These are phyloP conservation scores for Clistopyga incitator DNA, from an alignment of 2,888 invertebrate species.

Conservation along the genomic window DNA sequence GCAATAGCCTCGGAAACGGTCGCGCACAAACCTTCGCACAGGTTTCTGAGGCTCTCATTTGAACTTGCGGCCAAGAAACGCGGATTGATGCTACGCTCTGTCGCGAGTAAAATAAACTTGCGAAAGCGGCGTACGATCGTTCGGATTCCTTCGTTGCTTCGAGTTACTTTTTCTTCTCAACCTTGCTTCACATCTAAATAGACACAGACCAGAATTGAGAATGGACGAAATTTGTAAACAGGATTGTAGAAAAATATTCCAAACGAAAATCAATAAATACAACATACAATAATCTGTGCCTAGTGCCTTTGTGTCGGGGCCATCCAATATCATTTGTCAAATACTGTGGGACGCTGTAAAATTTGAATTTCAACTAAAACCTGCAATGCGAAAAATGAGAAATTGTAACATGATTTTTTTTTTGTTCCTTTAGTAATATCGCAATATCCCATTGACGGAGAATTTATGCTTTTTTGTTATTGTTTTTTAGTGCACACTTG, in stretches of 20 bases:
- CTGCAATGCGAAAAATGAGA: too few species aligned
- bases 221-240: not conserved
- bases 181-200: not conserved
- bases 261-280: not conserved
- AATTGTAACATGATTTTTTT: too few species aligned
- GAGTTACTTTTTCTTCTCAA: not conserved
- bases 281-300: not conserved
- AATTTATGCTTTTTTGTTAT: too few species aligned
- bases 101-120: constrained; percentile 22
- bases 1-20: constrained; percentile 39
- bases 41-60: not conserved
- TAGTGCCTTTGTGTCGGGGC: too few species aligned
- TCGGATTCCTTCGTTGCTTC: not conserved
- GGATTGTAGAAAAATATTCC: not conserved
- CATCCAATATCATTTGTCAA: too few species aligned
- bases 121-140: constrained; percentile 5
- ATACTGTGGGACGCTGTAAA: too few species aligned
- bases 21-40: constrained; percentile 21
- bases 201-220: not conserved
- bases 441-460: too few species aligned
- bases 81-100: not conserved
- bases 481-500: too few species aligned
- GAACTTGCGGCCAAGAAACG: constrained; percentile 24
- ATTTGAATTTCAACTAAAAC: too few species aligned
- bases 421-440: too few species aligned